These are phyloP conservation scores for Euwallacea fornicatus DNA, from an alignment of 1,140 invertebrate genomes.

Conservation along the genomic window DNA sequence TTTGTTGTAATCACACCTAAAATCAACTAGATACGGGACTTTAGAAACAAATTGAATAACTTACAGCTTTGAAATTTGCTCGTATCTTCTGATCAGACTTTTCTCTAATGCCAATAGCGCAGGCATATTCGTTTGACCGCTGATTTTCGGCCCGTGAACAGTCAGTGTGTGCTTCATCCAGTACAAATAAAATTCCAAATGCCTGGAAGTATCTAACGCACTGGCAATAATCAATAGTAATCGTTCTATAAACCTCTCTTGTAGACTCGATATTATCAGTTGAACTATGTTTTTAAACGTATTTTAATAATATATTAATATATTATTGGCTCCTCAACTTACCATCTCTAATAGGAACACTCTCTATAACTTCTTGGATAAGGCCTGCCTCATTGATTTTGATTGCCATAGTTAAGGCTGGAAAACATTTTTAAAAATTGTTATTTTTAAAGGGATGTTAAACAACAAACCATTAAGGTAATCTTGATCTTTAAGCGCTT, in stretches of 20 bases:
- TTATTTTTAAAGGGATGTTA: background rate
- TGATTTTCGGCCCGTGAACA: conserved; percentile 56
- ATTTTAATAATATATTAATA: conserved; percentile 8
- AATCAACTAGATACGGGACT: conserved; percentile 38
- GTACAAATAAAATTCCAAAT: conserved; percentile 85
- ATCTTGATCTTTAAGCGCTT: conserved; percentile 65
- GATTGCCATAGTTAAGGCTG: conserved; percentile 81
- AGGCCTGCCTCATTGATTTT: conserved; percentile 82
- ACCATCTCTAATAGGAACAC: conserved; percentile 75
- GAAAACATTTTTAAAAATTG: conserved; percentile 37
- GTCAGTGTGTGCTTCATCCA: conserved; percentile 67
- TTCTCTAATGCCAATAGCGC: conserved; percentile 77
- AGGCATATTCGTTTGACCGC: conserved; percentile 59
- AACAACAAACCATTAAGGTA: conserved; percentile 61
- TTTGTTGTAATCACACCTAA: conserved; percentile 82
- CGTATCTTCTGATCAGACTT: conserved; percentile 75
- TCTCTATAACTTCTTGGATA: conserved; percentile 83
- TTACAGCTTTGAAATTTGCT: conserved; percentile 85
- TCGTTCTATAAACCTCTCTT: conserved; percentile 75
- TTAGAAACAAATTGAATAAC: conserved; percentile 50
- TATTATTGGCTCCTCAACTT: conserved; percentile 53
- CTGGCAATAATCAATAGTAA: conserved; percentile 70
- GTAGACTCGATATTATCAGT: conserved; percentile 68
- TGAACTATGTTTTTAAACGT: conserved; percentile 58
- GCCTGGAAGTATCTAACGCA: conserved; percentile 73